Evolutionary conservation across 2,888 invertebrate species (phyloP), one percentile per base, ranked within the genome.

Genomic region (Polydrusus cervinus): DNA sequence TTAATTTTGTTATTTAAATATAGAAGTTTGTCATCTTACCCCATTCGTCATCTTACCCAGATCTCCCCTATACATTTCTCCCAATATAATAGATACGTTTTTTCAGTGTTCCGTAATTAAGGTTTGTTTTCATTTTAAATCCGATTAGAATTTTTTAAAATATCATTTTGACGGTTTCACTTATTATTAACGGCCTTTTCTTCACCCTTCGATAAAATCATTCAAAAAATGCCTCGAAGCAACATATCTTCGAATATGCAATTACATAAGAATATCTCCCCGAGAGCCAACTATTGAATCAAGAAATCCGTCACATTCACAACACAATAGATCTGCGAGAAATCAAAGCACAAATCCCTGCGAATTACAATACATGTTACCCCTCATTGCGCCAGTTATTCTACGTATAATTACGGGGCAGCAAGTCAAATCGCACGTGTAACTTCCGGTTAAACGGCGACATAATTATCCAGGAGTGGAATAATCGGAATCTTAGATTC

Each of bases 391-490:
- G 78, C 80, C 76, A 74, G 67, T 79, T 78, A 82, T 80, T 80
- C 74, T 71, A 34, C 14, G 76, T 0, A 80, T 82, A 83, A 84
- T 84, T 82, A 83, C 80, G 79, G 79, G 78, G 74, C 79, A 74
- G 79, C 79, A 78, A 79, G 80, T 80, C 79, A 76, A 79, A 81
- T 80, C 79, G 81, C 84, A 84, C 84, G 84, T 85, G 84, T 81
- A 83, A 84, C 83, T 85, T 85, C 85, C 85, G 84, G 84, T 84
- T 80, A 78, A 47, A 81, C 78, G 81, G 83, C 80, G 80, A 82
- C 75, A 83, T 83, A 83, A 84, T 84, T 83, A 80, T 77, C 51
- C 67, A 74, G 69, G 74, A 20, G 81, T 9, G 47, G 49, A 60
- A 57, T 16, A 60, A 43, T 30, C 49, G 83, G 79, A 82, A 84